Base-by-base conservation (phyloP, 2,113 vertebrate species). In the Sminthopsis crassicaudata region DNA sequence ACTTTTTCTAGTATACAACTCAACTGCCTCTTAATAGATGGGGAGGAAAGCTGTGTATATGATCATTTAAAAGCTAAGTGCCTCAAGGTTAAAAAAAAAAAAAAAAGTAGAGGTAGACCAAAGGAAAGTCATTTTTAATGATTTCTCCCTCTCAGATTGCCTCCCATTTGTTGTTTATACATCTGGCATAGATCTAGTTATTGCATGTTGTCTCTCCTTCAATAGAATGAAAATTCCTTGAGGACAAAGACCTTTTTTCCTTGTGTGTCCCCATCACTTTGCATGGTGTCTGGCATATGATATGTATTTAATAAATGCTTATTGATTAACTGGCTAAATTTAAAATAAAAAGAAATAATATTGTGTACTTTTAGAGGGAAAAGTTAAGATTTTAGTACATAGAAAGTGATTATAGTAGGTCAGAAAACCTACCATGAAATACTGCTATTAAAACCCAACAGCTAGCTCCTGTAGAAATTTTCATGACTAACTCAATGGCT, bases 381-480 rank as follows among this genome's bases (percentile, higher is more conserved):
- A 25, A 52, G 30, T 50, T 24, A 8, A 23, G 8, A 24, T 76
- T 76, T 90, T 27, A 26, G 19, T 22, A 1, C 0, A 0, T 0
- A 46, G 50, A n/a, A 84, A 57, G 16, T 7, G 27, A 27, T 50
- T 9, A 0, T 2, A n/a, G 3, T 19, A 84, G 42, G n/a, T 7
- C 10, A 30, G 36, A 0, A 54, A 54, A 46, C 8, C 55, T 91
- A 24, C 60, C 0, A 0, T 1, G 51, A 93, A 90, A 91, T 26
- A 22, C 11, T 1, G 0, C 92, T 96, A 54, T 96, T 95, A 96
- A 97, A 55, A 26, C 36, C 46, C 93, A 97, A 96, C 94, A 96
- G 95, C 94, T 46, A 94, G 94, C n/a, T 95, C 91, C 92, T 93
- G 53, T 91, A 90, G 95, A 96, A 92, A 93, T 46, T 36, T n/a